phyloP scores from a whole-genome alignment of 2,797 vertebrate genomes.

The Pempheris klunzingeri region DNA sequence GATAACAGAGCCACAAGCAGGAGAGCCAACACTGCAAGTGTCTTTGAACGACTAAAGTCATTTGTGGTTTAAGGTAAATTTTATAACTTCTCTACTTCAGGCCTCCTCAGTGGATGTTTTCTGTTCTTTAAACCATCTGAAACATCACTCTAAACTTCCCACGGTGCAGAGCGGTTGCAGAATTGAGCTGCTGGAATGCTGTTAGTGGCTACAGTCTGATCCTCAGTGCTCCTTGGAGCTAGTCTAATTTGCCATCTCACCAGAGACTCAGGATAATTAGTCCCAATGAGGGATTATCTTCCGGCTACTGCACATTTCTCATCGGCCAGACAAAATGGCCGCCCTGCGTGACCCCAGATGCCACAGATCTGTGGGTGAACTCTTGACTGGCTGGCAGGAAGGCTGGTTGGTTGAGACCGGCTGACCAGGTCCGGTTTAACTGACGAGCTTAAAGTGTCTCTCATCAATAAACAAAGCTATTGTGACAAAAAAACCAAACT shows the following conservation, averaged over 20 bases:
- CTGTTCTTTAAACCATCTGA: constrained; percentile 23
- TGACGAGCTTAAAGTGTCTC: neutral
- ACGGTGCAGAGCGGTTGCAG: constrained; percentile 6
- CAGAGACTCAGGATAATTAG: constrained; percentile 75
- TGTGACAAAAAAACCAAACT: too few species aligned
- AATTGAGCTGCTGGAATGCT: constrained; percentile 47
- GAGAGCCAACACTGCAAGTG: neutral
- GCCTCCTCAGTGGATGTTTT: constrained; percentile 8
- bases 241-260: constrained; percentile 68
- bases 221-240: constrained; percentile 39
- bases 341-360: constrained; percentile 33
- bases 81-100: constrained; percentile 1
- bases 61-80: constrained; percentile 16
- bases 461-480: neutral
- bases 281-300: constrained; percentile 79
- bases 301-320: constrained; percentile 71
- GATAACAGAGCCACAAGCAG: constrained; percentile 5
- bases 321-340: constrained; percentile 54
- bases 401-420: neutral
- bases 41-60: constrained; percentile 1
- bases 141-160: constrained; percentile 30
- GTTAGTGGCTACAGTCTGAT: constrained; percentile 32
- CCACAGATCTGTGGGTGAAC: constrained; percentile 40
- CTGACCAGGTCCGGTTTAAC: neutral
- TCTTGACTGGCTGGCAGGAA: constrained; percentile 14